Evolutionary conservation across 2,113 vertebrate genomes (phyloP), one percentile per base, ranked within the genome.

Genomic region (Haemorhous mexicanus): DNA sequence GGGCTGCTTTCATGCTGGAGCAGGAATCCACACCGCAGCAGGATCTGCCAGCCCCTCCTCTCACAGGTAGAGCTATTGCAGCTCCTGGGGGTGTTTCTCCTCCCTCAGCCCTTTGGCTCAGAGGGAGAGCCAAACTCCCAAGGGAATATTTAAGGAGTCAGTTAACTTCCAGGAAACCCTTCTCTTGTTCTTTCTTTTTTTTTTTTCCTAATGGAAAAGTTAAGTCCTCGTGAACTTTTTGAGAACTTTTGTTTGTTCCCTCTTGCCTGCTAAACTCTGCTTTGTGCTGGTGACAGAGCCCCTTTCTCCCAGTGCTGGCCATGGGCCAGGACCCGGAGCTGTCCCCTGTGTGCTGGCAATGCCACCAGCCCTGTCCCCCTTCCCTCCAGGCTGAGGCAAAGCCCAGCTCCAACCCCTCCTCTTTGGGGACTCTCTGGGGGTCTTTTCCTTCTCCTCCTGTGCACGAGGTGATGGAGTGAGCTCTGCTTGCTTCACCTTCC

Each of bases 251-350:
- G 58, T 93, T 80, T 0, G 0, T n/a, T 92, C 75, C 22, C n/a
- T 46, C 7, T 44, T 73, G 69, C 88, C 82, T 80, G 70, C n/a
- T 77, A 2, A 83, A 32, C 55, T 58, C 41, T 0, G 23, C 88
- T 90, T 77, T 93, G 85, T 96, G 92, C 79, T 92, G 82, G 44
- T 56, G 79, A 96, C 94, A 96, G 82, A 96, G 28, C 13, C 26
- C 59, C 50, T 85, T 96, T 96, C 90, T 94, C 46, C 58, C 58
- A 62, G 82, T 2, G 0, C 63, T 96, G 96, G 96, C 63, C 18
- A 2, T 0, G 5, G 46, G 67, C 94, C 95, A 93, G 82, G 88
- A 16, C 18, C 35, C 49, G 37, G 61, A 39, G 9, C 26, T 85
- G 66, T 61, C 3, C 2, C 3, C 52, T 61, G 18, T 6, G 75